These are phyloP conservation scores for Alloscopus bannaensis DNA, from an alignment of 2,888 invertebrate genomes.

Conservation along the genomic window DNA sequence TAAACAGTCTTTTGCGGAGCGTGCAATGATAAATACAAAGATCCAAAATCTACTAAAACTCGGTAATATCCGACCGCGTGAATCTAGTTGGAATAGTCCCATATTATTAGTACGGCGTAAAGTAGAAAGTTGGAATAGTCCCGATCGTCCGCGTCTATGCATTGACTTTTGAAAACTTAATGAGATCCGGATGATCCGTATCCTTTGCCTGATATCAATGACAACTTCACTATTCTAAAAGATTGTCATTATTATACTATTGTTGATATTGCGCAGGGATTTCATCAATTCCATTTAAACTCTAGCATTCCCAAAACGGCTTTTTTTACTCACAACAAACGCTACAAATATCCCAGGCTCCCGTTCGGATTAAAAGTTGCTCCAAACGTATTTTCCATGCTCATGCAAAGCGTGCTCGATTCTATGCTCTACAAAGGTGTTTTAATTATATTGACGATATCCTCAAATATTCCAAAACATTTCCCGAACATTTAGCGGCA, in stretches of 20 bases:
- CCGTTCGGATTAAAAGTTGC: slow-evolving; percentile 13
- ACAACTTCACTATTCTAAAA: slow-evolving; percentile 7
- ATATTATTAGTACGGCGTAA: no score
- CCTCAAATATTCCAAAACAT: slow-evolving; percentile 6
- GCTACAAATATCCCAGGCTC: slow-evolving; percentile 6
- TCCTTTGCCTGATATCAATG: neutral
- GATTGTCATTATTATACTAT: neutral
- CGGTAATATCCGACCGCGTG: no score
- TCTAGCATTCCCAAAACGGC: slow-evolving; percentile 6
- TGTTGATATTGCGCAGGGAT: neutral
- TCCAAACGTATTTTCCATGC: neutral
- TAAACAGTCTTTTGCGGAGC: no score
- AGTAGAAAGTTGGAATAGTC: no score
- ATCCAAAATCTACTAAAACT: no score
- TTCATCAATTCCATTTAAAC: slow-evolving; percentile 17
- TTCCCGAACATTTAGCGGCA: neutral
- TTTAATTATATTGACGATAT: slow-evolving; percentile 12
- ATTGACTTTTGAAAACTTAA: no score
- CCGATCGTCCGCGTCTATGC: no score
- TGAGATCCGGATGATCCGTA: neutral
- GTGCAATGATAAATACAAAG: no score
- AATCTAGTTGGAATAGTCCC: no score
- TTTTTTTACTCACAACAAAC: neutral
- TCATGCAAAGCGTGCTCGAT: slow-evolving; percentile 5
- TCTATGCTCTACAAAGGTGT: neutral